These are phyloP conservation scores for Myiothlypis coronata DNA, from an alignment of 2,797 vertebrate genomes.

Conservation along the genomic window DNA sequence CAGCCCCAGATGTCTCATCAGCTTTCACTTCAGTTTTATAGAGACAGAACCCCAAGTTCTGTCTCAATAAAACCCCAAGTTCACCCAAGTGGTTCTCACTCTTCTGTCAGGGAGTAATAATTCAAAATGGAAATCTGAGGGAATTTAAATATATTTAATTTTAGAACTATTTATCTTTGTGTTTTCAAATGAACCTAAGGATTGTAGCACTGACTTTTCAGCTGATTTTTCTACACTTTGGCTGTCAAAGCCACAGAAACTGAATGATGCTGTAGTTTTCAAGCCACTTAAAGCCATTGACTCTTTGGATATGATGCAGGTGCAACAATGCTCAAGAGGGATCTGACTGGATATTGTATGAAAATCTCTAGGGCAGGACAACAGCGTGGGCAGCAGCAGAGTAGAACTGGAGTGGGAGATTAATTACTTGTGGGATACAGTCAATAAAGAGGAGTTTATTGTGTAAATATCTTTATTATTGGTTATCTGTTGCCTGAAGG, in stretches of 20 bases:
- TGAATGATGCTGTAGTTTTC: background rate
- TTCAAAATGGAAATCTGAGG: background rate
- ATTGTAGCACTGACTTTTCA: background rate
- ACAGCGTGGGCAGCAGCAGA: background rate
- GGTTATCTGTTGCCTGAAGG: background rate
- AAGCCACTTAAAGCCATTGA: background rate
- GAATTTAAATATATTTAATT: background rate
- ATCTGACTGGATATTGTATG: background rate
- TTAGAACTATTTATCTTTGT: background rate
- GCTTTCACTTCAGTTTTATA: background rate
- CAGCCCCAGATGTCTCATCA: background rate
- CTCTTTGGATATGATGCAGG: background rate
- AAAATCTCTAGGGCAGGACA: background rate
- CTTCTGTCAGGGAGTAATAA: background rate
- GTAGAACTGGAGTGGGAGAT: background rate
- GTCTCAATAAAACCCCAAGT: too few relatives aligned
- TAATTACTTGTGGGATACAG: background rate
- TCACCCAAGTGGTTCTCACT: background rate
- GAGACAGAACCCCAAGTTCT: background rate
- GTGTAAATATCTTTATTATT: background rate
- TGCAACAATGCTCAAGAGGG: background rate
- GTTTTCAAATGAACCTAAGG: background rate
- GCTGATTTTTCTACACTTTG: background rate
- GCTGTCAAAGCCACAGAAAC: background rate
- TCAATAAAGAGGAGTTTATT: background rate